Conservation (phyloP, 1,140 invertebrate genomes). For the Daktulosphaira vitifoliae region DNA sequence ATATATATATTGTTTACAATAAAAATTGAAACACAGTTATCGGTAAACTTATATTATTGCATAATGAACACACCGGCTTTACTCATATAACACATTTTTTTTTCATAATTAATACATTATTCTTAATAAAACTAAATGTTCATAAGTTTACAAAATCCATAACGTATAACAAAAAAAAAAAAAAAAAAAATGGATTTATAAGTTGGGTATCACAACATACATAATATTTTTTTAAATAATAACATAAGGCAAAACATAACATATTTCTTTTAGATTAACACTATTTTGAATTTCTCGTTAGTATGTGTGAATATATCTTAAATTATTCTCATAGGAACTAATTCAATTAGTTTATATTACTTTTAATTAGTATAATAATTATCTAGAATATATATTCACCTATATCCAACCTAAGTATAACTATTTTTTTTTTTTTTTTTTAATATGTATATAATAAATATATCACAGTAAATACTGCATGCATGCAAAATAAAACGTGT, state of each 20-base stretch:
- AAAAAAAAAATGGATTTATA: too few relatives aligned
- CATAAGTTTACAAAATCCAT: too few relatives aligned
- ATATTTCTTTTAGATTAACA: neutral
- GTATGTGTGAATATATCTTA: neutral
- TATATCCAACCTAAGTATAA: slow-evolving; percentile 9
- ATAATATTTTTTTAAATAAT: too few relatives aligned
- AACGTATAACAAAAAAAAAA: too few relatives aligned
- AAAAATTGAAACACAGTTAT: neutral
- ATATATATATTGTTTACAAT: too few relatives aligned
- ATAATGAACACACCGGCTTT: slow-evolving; percentile 27
- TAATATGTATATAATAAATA: slow-evolving; percentile 20
- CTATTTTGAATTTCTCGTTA: neutral
- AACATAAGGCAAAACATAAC: neutral
- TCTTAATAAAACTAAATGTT: too few relatives aligned
- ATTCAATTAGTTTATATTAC: slow-evolving; percentile 21
- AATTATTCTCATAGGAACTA: slow-evolving; percentile 23
- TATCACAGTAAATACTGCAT: slow-evolving; percentile 32
- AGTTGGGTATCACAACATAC: too few relatives aligned
- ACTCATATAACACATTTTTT: slow-evolving; percentile 16
- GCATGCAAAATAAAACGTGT: slow-evolving; percentile 17
- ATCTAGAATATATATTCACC: slow-evolving; percentile 22
- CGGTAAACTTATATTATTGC: slow-evolving; percentile 14
- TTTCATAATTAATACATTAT: neutral
- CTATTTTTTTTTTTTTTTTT: slow-evolving; percentile 1
- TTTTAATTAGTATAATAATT: slow-evolving; percentile 22